These are phyloP conservation scores for Tiliacea aurago DNA, from an alignment of 2,888 invertebrate genomes.

Conservation along the genomic window DNA sequence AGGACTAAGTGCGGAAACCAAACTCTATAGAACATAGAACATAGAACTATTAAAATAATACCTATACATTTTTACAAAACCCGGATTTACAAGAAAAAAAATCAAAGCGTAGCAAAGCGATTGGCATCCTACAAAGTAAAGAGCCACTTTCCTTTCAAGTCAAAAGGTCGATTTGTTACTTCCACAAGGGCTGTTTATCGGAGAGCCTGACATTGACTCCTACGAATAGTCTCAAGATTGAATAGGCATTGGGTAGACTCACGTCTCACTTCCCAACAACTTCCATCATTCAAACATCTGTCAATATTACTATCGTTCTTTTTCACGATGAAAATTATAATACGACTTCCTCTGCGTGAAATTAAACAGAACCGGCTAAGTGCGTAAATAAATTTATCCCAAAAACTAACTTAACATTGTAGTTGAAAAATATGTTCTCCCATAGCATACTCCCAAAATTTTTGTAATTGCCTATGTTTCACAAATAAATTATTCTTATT, in stretches of 20 bases:
- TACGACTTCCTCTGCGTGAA: slow-evolving; percentile 9
- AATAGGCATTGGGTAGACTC: slow-evolving; percentile 58
- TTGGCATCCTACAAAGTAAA: slow-evolving; percentile 41
- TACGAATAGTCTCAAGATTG: slow-evolving; percentile 65
- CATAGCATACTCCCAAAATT: too few species aligned
- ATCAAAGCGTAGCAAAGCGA: slow-evolving; percentile 6
- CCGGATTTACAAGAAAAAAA: background rate
- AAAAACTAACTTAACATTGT: too few species aligned
- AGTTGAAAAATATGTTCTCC: too few species aligned
- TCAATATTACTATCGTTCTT: slow-evolving; percentile 83
- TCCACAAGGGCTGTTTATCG: slow-evolving; percentile 67
- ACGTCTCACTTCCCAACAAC: slow-evolving; percentile 67
- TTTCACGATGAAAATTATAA: slow-evolving; percentile 74
- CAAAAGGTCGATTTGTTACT: slow-evolving; percentile 74
- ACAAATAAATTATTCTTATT: too few species aligned
- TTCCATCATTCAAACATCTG: slow-evolving; percentile 84
- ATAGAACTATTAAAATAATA: too few species aligned
- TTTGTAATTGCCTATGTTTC: too few species aligned
- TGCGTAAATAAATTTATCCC: too few species aligned
- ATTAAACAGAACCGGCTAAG: too few species aligned
- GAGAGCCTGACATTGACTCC: slow-evolving; percentile 68
- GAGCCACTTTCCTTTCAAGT: slow-evolving; percentile 49
- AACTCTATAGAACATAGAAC: too few species aligned
- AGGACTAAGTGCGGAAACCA: too few species aligned
- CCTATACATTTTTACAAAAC: slow-evolving; percentile 4